These are phyloP conservation scores for Phoeniculus purpureus DNA, from an alignment of 2,797 vertebrate genomes.

Conservation along the genomic window DNA sequence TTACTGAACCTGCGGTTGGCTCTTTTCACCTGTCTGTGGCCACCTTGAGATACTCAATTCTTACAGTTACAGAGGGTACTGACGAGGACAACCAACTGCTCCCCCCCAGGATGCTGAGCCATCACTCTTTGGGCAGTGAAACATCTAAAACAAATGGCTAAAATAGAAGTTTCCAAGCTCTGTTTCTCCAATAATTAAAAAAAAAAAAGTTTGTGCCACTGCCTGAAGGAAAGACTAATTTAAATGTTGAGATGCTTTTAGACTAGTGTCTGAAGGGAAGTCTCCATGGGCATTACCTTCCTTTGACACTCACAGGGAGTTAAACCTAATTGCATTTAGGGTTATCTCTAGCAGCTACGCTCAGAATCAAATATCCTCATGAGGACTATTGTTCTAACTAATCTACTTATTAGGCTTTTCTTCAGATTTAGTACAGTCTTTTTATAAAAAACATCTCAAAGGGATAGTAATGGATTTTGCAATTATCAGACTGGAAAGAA, in stretches of 20 bases:
- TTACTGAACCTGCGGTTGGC: constrained; percentile 24
- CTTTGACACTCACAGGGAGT: constrained; percentile 73
- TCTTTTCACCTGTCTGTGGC: constrained; percentile 40
- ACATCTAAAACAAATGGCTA: constrained; percentile 49
- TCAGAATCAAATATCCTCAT: constrained; percentile 73
- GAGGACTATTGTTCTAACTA: constrained; percentile 80
- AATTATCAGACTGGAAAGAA: constrained; percentile 68
- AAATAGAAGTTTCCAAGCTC: constrained; percentile 45
- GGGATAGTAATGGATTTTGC: constrained; percentile 71
- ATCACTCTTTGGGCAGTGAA: constrained; percentile 61
- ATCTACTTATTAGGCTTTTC: constrained; percentile 82
- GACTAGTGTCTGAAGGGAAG: constrained; percentile 70
- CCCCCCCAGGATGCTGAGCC: constrained; percentile 22
- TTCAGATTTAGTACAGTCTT: constrained; percentile 75
- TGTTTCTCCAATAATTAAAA: constrained; percentile 49
- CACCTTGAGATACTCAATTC: constrained; percentile 61
- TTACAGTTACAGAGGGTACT: constrained; percentile 51
- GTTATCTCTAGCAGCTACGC: constrained; percentile 75
- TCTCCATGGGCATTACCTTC: constrained; percentile 66
- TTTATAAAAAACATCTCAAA: constrained; percentile 69
- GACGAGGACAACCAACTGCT: constrained; percentile 33
- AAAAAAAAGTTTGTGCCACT: constrained; percentile 41
- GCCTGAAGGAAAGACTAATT: constrained; percentile 70
- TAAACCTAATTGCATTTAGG: constrained; percentile 79
- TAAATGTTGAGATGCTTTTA: constrained; percentile 70